phyloP scores from a whole-genome alignment of 2,797 vertebrate genomes.

The Clarias platycephalus region DNA sequence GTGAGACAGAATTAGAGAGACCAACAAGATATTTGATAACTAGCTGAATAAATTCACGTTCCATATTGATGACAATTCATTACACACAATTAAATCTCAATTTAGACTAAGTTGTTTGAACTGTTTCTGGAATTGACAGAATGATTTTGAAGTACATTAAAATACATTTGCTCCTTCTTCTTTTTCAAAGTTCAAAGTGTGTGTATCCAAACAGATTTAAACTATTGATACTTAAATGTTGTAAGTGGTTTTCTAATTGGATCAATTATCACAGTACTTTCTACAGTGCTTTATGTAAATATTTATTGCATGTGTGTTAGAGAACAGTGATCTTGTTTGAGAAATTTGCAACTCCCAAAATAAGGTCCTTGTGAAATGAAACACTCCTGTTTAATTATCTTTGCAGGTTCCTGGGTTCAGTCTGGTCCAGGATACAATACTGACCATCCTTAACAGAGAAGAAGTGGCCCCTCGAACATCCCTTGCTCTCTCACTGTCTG shows the following conservation, averaged over 20 bases:
- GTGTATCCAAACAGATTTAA: background rate
- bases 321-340: background rate
- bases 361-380: background rate
- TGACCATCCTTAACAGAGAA: slow-evolving; percentile 66
- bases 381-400: slow-evolving; percentile 15
- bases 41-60: background rate
- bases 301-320: background rate
- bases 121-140: background rate
- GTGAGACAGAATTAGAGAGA: slow-evolving; percentile 58
- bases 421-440: slow-evolving; percentile 76
- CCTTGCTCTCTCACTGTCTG: slow-evolving; percentile 68
- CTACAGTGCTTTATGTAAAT: background rate
- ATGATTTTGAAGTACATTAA: background rate
- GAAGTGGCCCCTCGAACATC: slow-evolving; percentile 76
- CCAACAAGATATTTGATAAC: background rate
- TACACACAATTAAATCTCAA: background rate
- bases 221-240: background rate
- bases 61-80: background rate
- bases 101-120: background rate
- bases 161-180: background rate
- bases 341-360: background rate
- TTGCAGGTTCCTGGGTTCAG: slow-evolving; percentile 75
- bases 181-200: background rate
- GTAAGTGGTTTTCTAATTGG: background rate
- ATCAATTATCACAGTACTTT: background rate